Evolutionary conservation across 2,888 invertebrate species (phyloP).

Genomic region (Cepaea hortensis): DNA sequence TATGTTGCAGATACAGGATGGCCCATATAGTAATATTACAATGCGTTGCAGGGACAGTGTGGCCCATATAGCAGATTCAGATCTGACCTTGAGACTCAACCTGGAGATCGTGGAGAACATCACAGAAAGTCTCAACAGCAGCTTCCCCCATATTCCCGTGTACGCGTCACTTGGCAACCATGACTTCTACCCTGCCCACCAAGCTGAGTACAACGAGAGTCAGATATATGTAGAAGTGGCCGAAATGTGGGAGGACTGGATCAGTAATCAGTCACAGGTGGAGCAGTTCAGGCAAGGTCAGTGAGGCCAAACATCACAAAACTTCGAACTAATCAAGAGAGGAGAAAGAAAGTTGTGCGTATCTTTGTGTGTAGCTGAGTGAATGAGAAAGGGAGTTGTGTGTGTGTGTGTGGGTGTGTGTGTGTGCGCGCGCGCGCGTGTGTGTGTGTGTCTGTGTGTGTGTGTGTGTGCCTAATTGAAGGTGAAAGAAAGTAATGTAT

Average conservation of each 20-base stretch:
- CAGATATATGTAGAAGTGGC: constrained; percentile 82
- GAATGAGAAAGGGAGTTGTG: no score
- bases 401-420: no score
- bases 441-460: no score
- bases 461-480: no score
- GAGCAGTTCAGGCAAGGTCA: constrained; percentile 50
- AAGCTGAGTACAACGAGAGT: constrained; percentile 78
- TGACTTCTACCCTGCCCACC: constrained; percentile 81
- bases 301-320: not conserved
- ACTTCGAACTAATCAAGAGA: no score
- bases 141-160: constrained; percentile 76
- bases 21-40: no score
- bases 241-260: constrained; percentile 83
- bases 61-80: constrained; percentile 84
- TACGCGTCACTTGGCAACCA: constrained; percentile 90
- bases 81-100: constrained; percentile 83
- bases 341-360: no score
- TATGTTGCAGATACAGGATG: no score
- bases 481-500: no score
- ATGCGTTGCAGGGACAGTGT: constrained; percentile 85
- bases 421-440: no score
- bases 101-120: constrained; percentile 86
- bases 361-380: no score
- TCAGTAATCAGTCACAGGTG: constrained; percentile 73
- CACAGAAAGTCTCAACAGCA: constrained; percentile 80